Conservation (phyloP, 2,888 invertebrate species). For the Nematopogon swammerdamellus region DNA sequence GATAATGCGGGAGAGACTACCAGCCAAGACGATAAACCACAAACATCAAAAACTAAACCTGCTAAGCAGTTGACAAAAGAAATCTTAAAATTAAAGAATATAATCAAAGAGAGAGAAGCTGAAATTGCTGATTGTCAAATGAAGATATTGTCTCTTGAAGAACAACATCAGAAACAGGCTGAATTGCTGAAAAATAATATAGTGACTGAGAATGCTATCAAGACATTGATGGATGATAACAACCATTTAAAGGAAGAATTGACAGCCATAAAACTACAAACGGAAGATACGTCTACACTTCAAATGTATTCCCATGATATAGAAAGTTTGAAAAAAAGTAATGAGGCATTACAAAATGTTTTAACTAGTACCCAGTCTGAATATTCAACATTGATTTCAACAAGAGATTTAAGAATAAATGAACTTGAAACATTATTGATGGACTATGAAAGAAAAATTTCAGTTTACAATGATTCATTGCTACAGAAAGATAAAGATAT, state of each 20-base stretch:
- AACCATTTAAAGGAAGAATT: slow-evolving; percentile 35
- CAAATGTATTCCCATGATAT: slow-evolving; percentile 22
- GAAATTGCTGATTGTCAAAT: slow-evolving; percentile 50
- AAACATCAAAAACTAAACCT: slow-evolving; percentile 23
- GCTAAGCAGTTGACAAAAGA: slow-evolving; percentile 51
- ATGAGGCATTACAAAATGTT: slow-evolving; percentile 24
- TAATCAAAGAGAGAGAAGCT: slow-evolving; percentile 48
- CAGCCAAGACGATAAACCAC: background rate
- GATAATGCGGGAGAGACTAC: background rate
- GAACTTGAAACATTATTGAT: slow-evolving; percentile 46
- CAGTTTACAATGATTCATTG: slow-evolving; percentile 34
- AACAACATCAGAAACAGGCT: slow-evolving; percentile 42
- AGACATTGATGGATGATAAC: slow-evolving; percentile 37
- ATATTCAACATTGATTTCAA: slow-evolving; percentile 26
- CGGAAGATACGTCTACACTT: slow-evolving; percentile 25
- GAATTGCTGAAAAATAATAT: slow-evolving; percentile 28
- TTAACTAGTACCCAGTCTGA: slow-evolving; percentile 35
- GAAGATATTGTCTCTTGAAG: slow-evolving; percentile 49
- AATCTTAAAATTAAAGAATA: slow-evolving; percentile 47
- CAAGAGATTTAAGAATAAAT: slow-evolving; percentile 41
- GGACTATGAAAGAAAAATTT: slow-evolving; percentile 49
- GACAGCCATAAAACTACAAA: slow-evolving; percentile 22
- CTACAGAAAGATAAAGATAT: slow-evolving; percentile 48
- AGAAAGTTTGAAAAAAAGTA: slow-evolving; percentile 17
- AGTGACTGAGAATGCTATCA: slow-evolving; percentile 38